Evolutionary conservation across 1,140 invertebrate species (phyloP), one percentile per base, ranked within the genome.

Genomic region (Pachypeltis micranthus): DNA sequence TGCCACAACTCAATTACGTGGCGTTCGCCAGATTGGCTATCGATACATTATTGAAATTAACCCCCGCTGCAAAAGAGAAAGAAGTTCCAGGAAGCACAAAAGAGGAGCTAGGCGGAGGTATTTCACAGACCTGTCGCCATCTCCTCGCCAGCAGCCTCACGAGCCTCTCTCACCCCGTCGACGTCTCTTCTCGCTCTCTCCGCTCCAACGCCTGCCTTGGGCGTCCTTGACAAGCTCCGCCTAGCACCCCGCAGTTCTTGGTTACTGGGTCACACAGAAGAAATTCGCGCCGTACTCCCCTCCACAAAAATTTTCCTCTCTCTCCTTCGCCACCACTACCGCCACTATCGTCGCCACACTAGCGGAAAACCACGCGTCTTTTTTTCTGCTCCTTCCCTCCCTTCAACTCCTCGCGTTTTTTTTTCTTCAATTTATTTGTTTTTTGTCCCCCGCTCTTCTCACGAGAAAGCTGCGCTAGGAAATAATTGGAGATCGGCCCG

Each of bases 231-330:
- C n/a, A n/a, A n/a, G n/a, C n/a, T 51, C 47, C 47, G 23, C 47
- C 21, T 7, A 10, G 19, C 47, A 21, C 19, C 47, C 47, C 19
- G 47, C 47, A 10, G 47, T 51, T 51, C 47, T 51, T 10, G 7
- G 47, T 51, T 51, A 51, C 47, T 51, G 47, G 47, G 47, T 51
- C 47, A 51, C 23, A 21, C 47, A 51, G 47, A 51, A 51, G 47
- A 51, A 51, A 51, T 51, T 51, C 47, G 47, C 47, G 4, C 7
- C 12, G 47, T 51, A 39, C 47, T n/a, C n/a, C n/a, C n/a, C n/a
- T n/a, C n/a, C n/a, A n/a, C n/a, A n/a, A n/a, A n/a, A n/a, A n/a
- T n/a, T n/a, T n/a, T n/a, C n/a, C n/a, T n/a, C n/a, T n/a, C n/a
- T n/a, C n/a, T n/a, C n/a, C n/a, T n/a, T n/a, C n/a, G n/a, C n/a